These are phyloP conservation scores for Agrilus biguttatus DNA, from an alignment of 2,888 invertebrate genomes.

Conservation along the genomic window DNA sequence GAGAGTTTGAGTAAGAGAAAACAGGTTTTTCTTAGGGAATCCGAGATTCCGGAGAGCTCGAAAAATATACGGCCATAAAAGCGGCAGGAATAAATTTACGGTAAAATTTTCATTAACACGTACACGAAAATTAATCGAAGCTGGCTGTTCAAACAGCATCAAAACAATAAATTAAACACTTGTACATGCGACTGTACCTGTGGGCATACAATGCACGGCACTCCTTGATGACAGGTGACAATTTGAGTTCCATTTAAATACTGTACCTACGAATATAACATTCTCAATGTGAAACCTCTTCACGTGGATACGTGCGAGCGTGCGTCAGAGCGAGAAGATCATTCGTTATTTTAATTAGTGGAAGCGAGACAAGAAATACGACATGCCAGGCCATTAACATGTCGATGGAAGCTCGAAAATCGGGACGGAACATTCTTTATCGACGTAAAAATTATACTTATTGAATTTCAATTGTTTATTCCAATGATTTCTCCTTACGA, in stretches of 20 bases:
- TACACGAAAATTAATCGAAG: conserved; percentile 5
- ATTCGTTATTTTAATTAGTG: too few relatives aligned
- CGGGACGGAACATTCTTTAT: conserved; percentile 6
- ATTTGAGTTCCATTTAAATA: conserved; percentile 13
- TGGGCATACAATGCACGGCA: conserved; percentile 16
- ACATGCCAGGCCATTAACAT: neutral
- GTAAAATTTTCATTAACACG: conserved; percentile 9
- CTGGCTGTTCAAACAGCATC: conserved; percentile 1
- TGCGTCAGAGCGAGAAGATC: too few relatives aligned
- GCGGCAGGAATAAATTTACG: conserved; percentile 1
- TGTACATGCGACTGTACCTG: conserved; percentile 10
- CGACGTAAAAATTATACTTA: conserved; percentile 5
- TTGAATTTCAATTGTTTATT: conserved; percentile 7
- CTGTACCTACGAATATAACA: conserved; percentile 10
- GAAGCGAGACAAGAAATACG: too few relatives aligned
- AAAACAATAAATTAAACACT: conserved; percentile 6
- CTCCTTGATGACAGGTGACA: conserved; percentile 18
- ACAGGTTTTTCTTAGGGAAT: too few relatives aligned
- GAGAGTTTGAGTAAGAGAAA: too few relatives aligned
- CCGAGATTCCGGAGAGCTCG: too few relatives aligned
- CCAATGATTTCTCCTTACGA: conserved; percentile 6
- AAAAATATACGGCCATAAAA: neutral
- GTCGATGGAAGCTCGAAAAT: conserved; percentile 2
- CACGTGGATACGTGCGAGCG: too few relatives aligned
- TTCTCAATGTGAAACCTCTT: too few relatives aligned